Evolutionary conservation across 35 echinoderm and acorn worm genomes (phyloP).

Genomic region (Eucidaris tribuloides): DNA sequence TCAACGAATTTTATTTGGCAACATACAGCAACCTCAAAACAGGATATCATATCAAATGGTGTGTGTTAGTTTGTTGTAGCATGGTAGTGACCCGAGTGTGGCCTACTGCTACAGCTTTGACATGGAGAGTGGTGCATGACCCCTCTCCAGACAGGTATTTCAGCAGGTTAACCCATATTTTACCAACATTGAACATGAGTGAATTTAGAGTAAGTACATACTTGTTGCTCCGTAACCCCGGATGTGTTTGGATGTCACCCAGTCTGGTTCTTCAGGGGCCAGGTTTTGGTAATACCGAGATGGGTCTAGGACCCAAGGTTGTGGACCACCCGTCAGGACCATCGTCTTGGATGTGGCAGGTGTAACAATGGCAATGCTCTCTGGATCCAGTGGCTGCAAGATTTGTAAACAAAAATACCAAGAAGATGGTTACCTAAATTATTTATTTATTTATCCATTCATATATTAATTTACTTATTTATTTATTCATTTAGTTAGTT

Average conservation of each 20-base stretch:
- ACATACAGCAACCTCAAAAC: no score
- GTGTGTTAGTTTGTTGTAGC: no score
- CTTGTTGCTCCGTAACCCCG: constrained; percentile 49
- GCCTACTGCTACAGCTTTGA: constrained; percentile 70
- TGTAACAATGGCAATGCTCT: constrained; percentile 69
- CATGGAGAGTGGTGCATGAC: constrained; percentile 72
- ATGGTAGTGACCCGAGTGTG: constrained; percentile 78
- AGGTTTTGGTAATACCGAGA: constrained; percentile 74
- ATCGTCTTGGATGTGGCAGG: constrained; percentile 78
- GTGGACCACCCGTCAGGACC: constrained; percentile 76
- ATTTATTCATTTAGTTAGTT: no score
- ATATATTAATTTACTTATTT: no score
- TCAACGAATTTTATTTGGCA: no score
- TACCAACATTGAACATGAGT: no score
- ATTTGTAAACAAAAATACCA: no score
- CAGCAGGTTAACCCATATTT: no score
- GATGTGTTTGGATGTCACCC: constrained; percentile 49
- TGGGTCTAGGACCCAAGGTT: constrained; percentile 86
- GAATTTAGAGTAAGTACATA: constrained; percentile 8
- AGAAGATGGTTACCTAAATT: no score
- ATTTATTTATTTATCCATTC: no score
- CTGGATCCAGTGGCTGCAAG: constrained; percentile 79
- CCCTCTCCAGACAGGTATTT: no score
- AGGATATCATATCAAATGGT: no score
- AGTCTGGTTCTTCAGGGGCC: constrained; percentile 40